Evolutionary conservation across 2,113 vertebrate species (phyloP).

Genomic region (Mus musculus): GRCm39 chr7:62433501-62434000

Average conservation of each 20-base stretch:
- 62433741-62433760: not conserved
- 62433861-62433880: not conserved
- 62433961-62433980: not conserved
- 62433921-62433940: not conserved
- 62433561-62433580: conserved; percentile 25
- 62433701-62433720: not conserved
- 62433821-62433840: not conserved
- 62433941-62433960: not conserved
- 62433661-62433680: conserved; percentile 12
- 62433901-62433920: not conserved
- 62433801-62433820: conserved; percentile 21
- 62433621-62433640: not conserved
- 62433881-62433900: not conserved
- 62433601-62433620: not conserved
- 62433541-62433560: not conserved
- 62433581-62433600: not conserved
- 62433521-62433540: not conserved
- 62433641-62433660: not conserved
- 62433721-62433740: not conserved
- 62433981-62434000: not conserved
- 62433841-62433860: not conserved
- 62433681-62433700: not conserved
- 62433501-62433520: not conserved
- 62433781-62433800: not conserved
- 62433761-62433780: not conserved